These are phyloP conservation scores for Danaus chrysippus DNA, from an alignment of 2,888 invertebrate species.

Conservation along the genomic window DNA sequence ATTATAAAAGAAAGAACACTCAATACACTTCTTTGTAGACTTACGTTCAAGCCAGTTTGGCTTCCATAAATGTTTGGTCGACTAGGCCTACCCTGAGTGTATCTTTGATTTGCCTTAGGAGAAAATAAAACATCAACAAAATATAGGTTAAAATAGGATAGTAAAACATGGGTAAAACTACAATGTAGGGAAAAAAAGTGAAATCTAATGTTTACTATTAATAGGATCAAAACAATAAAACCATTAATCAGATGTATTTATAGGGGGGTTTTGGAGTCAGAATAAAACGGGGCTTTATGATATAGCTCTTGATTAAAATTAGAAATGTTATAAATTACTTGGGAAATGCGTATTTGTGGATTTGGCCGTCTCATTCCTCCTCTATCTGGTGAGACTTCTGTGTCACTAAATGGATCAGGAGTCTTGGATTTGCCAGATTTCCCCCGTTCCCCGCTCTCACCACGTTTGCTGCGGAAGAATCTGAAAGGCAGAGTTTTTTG, in stretches of 20 bases:
- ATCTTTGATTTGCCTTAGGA: slow-evolving; percentile 68
- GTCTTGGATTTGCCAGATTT: slow-evolving; percentile 84
- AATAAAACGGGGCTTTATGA: slow-evolving; percentile 11
- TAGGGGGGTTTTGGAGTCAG: background rate
- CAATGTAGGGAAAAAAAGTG: background rate
- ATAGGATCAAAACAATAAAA: background rate
- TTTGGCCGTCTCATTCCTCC: slow-evolving; percentile 57
- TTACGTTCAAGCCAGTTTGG: slow-evolving; percentile 65
- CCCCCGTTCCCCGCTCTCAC: slow-evolving; percentile 82
- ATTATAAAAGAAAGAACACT: background rate
- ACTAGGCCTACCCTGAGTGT: slow-evolving; percentile 59
- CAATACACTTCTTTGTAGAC: slow-evolving; percentile 34
- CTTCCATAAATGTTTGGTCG: slow-evolving; percentile 64
- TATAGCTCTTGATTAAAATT: background rate
- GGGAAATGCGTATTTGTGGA: slow-evolving; percentile 75
- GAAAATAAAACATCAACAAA: slow-evolving; percentile 30
- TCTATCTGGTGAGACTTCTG: slow-evolving; percentile 67
- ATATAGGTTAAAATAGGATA: slow-evolving; percentile 9
- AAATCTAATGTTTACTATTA: background rate
- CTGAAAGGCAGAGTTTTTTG: slow-evolving; percentile 52
- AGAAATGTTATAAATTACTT: slow-evolving; percentile 47
- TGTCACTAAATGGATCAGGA: slow-evolving; percentile 81
- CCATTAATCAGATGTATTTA: background rate
- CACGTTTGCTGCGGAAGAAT: slow-evolving; percentile 91
- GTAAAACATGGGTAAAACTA: slow-evolving; percentile 27